phyloP scores from a whole-genome alignment of 1,140 invertebrate genomes.

The Drosophila rhopaloa region DNA sequence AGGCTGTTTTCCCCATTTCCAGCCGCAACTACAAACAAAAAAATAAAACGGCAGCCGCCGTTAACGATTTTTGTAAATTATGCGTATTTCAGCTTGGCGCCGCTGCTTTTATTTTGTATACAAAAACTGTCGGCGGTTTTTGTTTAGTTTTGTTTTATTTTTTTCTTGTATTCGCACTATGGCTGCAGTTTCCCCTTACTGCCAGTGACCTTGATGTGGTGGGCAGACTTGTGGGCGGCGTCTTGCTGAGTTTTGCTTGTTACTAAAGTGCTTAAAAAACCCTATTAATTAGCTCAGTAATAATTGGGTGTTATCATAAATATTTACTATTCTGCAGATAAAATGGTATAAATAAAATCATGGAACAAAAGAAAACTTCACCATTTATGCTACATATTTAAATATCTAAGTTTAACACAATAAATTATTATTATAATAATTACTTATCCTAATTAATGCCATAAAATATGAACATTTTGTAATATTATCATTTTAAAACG shows the following conservation, averaged over 20 bases:
- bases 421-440: no score
- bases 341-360: no score
- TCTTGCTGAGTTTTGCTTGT: conserved; percentile 12
- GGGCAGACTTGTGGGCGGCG: conserved; percentile 37
- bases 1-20: conserved; percentile 44
- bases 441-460: no score
- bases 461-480: no score
- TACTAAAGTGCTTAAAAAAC: neutral
- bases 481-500: no score
- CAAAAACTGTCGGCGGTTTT: conserved; percentile 75
- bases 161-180: conserved; percentile 10
- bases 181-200: conserved; percentile 18
- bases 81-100: conserved; percentile 57
- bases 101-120: conserved; percentile 73
- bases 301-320: neutral
- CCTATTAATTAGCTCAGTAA: conserved; percentile 15
- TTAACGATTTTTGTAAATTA: conserved; percentile 69
- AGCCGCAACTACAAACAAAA: conserved; percentile 17
- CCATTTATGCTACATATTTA: no score
- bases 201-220: conserved; percentile 55
- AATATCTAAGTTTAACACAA: no score
- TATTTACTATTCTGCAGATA: no score
- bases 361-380: no score
- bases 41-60: conserved; percentile 29
- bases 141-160: conserved; percentile 27